Conservation (phyloP, 2,113 vertebrate genomes). For the Dolichotis patagonum region DNA sequence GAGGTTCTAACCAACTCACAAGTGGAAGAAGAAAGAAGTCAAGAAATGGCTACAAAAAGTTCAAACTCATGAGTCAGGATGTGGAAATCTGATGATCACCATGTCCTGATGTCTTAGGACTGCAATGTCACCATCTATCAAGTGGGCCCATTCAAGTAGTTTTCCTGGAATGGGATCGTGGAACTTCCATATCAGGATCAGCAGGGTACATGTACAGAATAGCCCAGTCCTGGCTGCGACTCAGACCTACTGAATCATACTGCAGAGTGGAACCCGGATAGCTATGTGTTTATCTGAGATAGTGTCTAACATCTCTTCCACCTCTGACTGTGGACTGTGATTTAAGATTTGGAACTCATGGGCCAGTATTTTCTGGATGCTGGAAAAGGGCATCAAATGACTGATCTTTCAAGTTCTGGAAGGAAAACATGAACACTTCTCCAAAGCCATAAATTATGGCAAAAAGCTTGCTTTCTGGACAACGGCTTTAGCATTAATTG, state of each 20-base stretch:
- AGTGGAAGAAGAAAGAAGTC: not conserved
- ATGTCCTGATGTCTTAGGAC: not conserved
- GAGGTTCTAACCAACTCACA: not conserved
- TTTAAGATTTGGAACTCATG: not conserved
- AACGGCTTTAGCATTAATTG: constrained; percentile 80
- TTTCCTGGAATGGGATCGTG: not conserved
- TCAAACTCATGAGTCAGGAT: not conserved
- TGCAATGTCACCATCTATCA: not conserved
- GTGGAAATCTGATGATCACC: not conserved
- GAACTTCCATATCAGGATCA: not conserved
- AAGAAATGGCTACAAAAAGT: not conserved
- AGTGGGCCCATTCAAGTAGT: not conserved
- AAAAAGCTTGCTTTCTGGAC: constrained; percentile 79
- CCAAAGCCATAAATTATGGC: constrained; percentile 68
- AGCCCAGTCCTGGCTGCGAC: too few relatives aligned
- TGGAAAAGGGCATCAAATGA: constrained; percentile 28
- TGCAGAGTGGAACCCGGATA: not conserved
- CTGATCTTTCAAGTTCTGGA: not conserved
- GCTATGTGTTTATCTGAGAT: not conserved
- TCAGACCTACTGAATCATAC: not conserved
- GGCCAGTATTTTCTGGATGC: not conserved
- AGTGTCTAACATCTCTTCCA: not conserved
- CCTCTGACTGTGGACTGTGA: not conserved
- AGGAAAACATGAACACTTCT: constrained; percentile 68
- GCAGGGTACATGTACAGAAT: not conserved